A percentile compares a stretch with the other conserved stretches of the same genome.
phyloP scores from a whole-genome alignment of 2,888 invertebrate species.

The Agriopis leucophaearia region DNA sequence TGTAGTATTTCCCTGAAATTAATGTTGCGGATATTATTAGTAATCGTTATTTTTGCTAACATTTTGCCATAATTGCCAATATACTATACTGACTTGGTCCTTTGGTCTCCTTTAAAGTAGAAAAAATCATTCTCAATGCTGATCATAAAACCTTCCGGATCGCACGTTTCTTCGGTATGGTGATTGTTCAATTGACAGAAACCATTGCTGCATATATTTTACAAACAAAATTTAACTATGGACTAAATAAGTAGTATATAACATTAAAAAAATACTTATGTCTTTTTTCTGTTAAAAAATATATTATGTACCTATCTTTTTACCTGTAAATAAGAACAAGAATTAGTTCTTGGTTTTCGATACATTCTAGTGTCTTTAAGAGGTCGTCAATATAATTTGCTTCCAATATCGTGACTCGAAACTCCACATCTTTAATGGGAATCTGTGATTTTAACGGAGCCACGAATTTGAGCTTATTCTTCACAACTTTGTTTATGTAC shows the following conservation, averaged over 20 bases:
- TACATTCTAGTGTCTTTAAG: not conserved
- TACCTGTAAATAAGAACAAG: constrained; percentile 62
- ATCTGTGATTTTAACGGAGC: constrained; percentile 70
- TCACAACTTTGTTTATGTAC: constrained; percentile 57
- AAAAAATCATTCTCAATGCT: constrained; percentile 57
- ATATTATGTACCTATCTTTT: not conserved
- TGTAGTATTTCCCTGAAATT: constrained; percentile 56
- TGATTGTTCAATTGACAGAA: constrained; percentile 72
- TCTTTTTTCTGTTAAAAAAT: not conserved
- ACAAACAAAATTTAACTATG: not conserved
- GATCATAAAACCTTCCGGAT: constrained; percentile 68
- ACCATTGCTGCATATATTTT: constrained; percentile 65
- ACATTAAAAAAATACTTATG: no score
- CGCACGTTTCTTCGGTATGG: constrained; percentile 62
- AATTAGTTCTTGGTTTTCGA: constrained; percentile 46
- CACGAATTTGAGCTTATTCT: constrained; percentile 64
- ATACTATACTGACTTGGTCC: constrained; percentile 49
- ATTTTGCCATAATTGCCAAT: not conserved
- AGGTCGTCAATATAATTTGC: constrained; percentile 44
- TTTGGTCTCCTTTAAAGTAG: constrained; percentile 53
- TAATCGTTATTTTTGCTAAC: not conserved
- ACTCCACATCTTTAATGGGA: constrained; percentile 63
- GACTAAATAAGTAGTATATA: not conserved
- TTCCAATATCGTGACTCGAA: constrained; percentile 54
- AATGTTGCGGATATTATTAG: not conserved